phyloP scores from a whole-genome alignment of 2,113 vertebrate genomes.

The Hemichromis elongatus region DNA sequence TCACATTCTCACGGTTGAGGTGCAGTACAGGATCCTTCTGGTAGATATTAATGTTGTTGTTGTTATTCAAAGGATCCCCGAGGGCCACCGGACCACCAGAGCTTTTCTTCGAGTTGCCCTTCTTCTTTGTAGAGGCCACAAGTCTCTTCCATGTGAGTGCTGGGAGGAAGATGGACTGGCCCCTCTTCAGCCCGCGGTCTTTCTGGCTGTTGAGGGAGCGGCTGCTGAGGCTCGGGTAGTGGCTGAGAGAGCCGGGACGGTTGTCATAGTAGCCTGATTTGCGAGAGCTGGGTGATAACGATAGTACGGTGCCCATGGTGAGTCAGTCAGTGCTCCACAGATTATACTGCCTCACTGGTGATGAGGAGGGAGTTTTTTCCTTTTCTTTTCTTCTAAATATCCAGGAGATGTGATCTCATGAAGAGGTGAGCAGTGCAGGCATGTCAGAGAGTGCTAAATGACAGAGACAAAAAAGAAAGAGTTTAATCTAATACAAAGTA shows the following conservation, averaged over 20 bases:
- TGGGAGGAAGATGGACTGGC: conserved; percentile 78
- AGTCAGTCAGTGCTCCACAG: conserved; percentile 9
- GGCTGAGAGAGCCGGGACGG: conserved; percentile 71
- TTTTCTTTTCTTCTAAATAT: background rate
- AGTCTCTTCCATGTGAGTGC: conserved; percentile 81
- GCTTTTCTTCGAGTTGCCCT: conserved; percentile 64
- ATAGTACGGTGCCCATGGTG: conserved; percentile 80
- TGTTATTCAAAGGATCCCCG: conserved; percentile 65
- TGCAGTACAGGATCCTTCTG: conserved; percentile 72
- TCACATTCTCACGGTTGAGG: conserved; percentile 77
- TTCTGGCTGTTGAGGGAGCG: conserved; percentile 73
- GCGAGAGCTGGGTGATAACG: conserved; percentile 74
- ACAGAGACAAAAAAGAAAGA: background rate
- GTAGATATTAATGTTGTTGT: conserved; percentile 72
- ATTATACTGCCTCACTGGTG: background rate
- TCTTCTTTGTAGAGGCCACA: conserved; percentile 80
- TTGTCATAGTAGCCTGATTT: conserved; percentile 75
- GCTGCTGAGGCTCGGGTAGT: conserved; percentile 76
- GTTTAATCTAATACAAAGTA: background rate
- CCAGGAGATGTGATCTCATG: background rate
- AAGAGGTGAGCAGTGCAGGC: background rate
- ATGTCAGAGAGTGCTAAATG: background rate
- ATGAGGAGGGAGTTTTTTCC: background rate
- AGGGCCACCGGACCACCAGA: background rate
- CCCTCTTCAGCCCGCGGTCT: conserved; percentile 70